Conservation (phyloP, 2,888 invertebrate species). For the Coenonympha glycerion region DNA sequence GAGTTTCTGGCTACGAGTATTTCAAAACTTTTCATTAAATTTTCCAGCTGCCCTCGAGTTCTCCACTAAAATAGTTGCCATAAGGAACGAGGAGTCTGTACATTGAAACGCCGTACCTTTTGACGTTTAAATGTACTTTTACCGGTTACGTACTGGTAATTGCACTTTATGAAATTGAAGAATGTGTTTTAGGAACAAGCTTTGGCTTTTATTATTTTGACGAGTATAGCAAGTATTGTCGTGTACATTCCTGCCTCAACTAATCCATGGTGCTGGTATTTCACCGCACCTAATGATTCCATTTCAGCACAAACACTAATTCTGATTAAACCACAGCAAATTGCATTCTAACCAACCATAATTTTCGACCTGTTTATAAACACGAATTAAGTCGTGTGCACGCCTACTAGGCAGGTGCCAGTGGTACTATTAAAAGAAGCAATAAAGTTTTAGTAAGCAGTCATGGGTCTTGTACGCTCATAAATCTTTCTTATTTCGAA, state of each 20-base stretch:
- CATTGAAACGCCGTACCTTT: constrained; percentile 11
- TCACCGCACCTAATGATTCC: constrained; percentile 3
- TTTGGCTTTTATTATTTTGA: neutral
- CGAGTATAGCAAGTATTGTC: too few species aligned
- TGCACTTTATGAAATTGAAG: constrained; percentile 9
- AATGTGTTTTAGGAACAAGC: neutral
- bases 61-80: constrained; percentile 18
- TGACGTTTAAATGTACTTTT: constrained; percentile 21
- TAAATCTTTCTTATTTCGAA: too few species aligned
- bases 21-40: neutral
- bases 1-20: too few species aligned
- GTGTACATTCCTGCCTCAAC: neutral
- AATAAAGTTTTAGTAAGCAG: too few species aligned
- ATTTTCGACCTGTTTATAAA: constrained; percentile 16
- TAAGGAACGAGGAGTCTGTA: constrained; percentile 19
- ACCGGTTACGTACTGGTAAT: constrained; percentile 8
- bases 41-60: constrained; percentile 18
- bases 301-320: constrained; percentile 12
- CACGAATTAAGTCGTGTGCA: constrained; percentile 3
- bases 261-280: neutral
- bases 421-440: too few species aligned
- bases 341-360: constrained; percentile 20
- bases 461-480: too few species aligned
- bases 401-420: too few species aligned
- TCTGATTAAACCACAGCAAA: constrained; percentile 19